These are phyloP conservation scores for Psettodes erumei DNA, from an alignment of 2,113 vertebrate genomes.

Conservation along the genomic window DNA sequence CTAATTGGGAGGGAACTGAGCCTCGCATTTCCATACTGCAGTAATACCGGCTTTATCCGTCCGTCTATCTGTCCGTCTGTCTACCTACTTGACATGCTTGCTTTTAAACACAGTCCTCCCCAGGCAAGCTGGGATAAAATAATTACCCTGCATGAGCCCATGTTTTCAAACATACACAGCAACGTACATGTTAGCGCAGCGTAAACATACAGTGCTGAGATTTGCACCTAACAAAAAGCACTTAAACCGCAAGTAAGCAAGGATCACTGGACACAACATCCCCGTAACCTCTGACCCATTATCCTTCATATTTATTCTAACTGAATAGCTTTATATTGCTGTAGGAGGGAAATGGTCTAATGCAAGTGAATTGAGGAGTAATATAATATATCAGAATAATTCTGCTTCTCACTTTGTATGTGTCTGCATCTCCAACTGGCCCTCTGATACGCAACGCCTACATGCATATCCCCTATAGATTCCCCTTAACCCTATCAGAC, in stretches of 20 bases:
- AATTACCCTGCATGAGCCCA: conserved; percentile 42
- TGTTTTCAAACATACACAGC: conserved; percentile 27
- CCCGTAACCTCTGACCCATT: conserved; percentile 88
- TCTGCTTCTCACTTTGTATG: conserved; percentile 65
- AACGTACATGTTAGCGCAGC: conserved; percentile 22
- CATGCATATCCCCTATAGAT: conserved; percentile 77
- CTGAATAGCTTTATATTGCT: conserved; percentile 90
- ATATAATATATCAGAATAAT: conserved; percentile 91
- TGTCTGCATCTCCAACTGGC: conserved; percentile 41
- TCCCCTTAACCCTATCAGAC: conserved; percentile 78
- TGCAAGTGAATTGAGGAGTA: conserved; percentile 93
- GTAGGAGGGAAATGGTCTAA: conserved; percentile 85
- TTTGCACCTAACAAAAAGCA: conserved; percentile 5
- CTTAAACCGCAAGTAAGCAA: conserved; percentile 24
- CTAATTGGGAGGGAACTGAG: conserved; percentile 98
- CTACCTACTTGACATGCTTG: conserved; percentile 64
- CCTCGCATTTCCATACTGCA: conserved; percentile 82
- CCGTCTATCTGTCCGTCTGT: conserved; percentile 65
- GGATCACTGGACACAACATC: conserved; percentile 64
- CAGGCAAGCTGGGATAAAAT: conserved; percentile 36
- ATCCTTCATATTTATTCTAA: conserved; percentile 90
- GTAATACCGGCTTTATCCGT: conserved; percentile 70
- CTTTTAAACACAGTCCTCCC: conserved; percentile 65
- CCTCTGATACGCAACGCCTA: conserved; percentile 53
- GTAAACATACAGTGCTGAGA: conserved; percentile 8